Conservation (phyloP, 2,113 vertebrate species). For the Neomonachus schauinslandi region DNA sequence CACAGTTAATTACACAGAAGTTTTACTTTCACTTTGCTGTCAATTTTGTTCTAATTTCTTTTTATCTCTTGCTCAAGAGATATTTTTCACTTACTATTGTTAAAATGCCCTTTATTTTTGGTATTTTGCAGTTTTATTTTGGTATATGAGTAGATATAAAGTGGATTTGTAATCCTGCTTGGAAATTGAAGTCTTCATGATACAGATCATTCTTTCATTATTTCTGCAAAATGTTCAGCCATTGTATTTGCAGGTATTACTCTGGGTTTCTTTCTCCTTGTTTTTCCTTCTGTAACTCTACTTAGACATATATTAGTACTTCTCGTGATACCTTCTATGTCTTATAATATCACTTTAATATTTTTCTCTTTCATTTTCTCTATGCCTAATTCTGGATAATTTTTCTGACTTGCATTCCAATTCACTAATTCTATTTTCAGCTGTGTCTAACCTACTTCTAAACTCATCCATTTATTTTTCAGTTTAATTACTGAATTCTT, state of each 20-base stretch:
- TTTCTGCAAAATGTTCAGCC: not conserved
- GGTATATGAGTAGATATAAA: not conserved
- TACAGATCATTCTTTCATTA: not conserved
- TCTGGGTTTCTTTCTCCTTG: not conserved
- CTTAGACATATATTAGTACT: not conserved
- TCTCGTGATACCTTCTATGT: not conserved
- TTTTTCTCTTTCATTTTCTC: constrained; percentile 4
- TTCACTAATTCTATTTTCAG: not conserved
- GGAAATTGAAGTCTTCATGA: not conserved
- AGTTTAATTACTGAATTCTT: not conserved
- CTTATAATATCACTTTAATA: not conserved
- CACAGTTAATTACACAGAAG: not conserved
- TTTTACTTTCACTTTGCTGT: not conserved
- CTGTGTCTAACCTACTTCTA: not conserved
- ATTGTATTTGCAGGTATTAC: not conserved
- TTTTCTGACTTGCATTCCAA: not conserved
- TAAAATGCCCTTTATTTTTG: not conserved
- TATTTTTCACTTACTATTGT: not conserved
- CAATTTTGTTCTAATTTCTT: not conserved
- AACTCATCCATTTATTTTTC: not conserved
- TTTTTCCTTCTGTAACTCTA: not conserved
- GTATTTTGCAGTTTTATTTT: not conserved
- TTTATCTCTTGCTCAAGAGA: not conserved
- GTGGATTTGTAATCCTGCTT: not conserved
- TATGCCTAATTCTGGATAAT: not conserved